phyloP scores from a whole-genome alignment of 2,888 invertebrate species.

The Eremobia ochroleuca region DNA sequence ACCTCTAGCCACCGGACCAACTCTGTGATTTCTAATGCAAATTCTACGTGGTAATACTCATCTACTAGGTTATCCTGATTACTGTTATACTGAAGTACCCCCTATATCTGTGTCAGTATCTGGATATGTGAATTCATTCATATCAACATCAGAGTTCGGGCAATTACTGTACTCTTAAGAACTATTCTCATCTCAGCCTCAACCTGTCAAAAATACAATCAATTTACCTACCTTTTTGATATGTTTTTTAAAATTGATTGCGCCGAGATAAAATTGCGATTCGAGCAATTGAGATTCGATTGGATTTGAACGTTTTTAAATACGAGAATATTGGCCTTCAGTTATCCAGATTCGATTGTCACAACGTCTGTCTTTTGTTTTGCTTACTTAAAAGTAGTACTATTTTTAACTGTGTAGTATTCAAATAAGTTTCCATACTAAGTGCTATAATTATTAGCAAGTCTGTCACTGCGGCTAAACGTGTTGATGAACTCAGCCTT shows the following conservation, averaged over 20 bases:
- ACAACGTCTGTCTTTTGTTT: not conserved
- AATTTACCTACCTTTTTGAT: not conserved
- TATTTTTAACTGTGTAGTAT: not conserved
- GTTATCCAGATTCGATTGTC: not conserved
- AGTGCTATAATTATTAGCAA: constrained; percentile 18
- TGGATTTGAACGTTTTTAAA: not conserved
- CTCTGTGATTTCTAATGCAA: constrained; percentile 23
- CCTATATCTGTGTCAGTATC: not conserved
- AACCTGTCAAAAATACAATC: not conserved
- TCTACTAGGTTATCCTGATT: constrained; percentile 1
- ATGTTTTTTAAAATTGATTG: too few relatives aligned
- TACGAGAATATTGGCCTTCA: not conserved
- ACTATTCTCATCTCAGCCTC: too few relatives aligned
- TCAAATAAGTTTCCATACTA: constrained; percentile 17
- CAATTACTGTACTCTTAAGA: not conserved
- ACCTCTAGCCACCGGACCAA: constrained; percentile 49
- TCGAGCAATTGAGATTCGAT: too few relatives aligned
- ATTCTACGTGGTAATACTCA: constrained; percentile 17
- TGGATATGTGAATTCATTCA: not conserved
- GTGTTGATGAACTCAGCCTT: constrained; percentile 76
- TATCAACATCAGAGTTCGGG: not conserved
- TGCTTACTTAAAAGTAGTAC: not conserved
- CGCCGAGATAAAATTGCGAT: too few relatives aligned
- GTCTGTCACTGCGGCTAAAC: constrained; percentile 63
- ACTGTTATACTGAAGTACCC: not conserved